A percentile compares a stretch with the other conserved stretches of the same genome.
Evolutionary conservation across 2,113 vertebrate species (phyloP).

Genomic region (Coturnix japonica): DNA sequence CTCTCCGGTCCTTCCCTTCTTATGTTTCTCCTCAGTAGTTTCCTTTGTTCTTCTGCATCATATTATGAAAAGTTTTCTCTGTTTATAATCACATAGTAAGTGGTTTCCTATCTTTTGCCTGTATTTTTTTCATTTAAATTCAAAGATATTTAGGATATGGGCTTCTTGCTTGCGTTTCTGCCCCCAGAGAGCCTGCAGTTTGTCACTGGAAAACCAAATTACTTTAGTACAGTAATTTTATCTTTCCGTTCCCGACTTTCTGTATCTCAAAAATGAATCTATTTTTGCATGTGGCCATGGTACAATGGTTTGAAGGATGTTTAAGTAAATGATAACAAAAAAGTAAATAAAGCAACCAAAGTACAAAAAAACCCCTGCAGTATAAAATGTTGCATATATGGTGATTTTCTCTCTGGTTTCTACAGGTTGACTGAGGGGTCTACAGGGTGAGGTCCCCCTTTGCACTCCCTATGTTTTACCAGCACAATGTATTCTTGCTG

Average conservation of each 20-base stretch:
- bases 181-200: neutral
- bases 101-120: neutral
- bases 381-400: neutral
- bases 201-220: neutral
- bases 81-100: neutral
- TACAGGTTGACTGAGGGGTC: neutral
- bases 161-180: neutral
- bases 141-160: neutral
- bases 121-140: neutral
- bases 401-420: neutral
- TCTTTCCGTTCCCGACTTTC: neutral
- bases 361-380: neutral
- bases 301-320: neutral
- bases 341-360: neutral
- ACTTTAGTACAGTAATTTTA: neutral
- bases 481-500: neutral
- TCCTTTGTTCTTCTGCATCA: neutral
- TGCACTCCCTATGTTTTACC: neutral
- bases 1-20: neutral
- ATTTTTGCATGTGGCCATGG: neutral
- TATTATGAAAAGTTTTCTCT: neutral
- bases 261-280: neutral
- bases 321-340: neutral
- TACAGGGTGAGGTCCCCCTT: neutral
- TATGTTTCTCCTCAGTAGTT: neutral